These are phyloP conservation scores for Philaethria dido DNA, from an alignment of 2,888 invertebrate genomes.

Conservation along the genomic window DNA sequence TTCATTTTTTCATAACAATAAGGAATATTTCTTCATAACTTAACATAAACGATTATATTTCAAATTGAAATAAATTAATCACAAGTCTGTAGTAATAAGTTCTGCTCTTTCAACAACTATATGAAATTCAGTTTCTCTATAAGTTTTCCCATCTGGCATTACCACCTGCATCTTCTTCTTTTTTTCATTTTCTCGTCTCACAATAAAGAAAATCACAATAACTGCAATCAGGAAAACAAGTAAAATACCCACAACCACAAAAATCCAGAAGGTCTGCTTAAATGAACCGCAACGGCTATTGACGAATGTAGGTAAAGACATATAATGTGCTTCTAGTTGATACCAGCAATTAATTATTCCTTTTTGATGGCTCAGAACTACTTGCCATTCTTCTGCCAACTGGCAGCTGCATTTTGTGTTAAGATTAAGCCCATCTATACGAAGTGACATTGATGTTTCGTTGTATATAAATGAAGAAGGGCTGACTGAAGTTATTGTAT, in stretches of 20 bases:
- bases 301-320: constrained; percentile 70
- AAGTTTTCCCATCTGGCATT: constrained; percentile 91
- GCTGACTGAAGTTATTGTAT: constrained; percentile 82
- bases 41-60: not conserved
- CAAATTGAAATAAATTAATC: constrained; percentile 47
- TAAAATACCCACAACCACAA: constrained; percentile 73
- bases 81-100: constrained; percentile 91
- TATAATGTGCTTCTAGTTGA: constrained; percentile 63
- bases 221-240: constrained; percentile 76
- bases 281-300: constrained; percentile 72
- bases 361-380: constrained; percentile 63
- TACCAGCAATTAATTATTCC: constrained; percentile 74
- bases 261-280: constrained; percentile 77
- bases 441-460: constrained; percentile 78
- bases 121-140: constrained; percentile 93
- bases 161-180: constrained; percentile 87
- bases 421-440: constrained; percentile 84
- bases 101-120: constrained; percentile 93
- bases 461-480: constrained; percentile 85
- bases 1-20: not conserved
- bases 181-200: constrained; percentile 79
- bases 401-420: constrained; percentile 85
- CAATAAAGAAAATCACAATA: constrained; percentile 74
- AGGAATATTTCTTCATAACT: not conserved
- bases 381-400: constrained; percentile 68